Percentiles rank a stretch among this genome's conserved stretches.
phyloP scores from a whole-genome alignment of 2,888 invertebrate genomes.

The Ommatoiulus sabulosus region DNA sequence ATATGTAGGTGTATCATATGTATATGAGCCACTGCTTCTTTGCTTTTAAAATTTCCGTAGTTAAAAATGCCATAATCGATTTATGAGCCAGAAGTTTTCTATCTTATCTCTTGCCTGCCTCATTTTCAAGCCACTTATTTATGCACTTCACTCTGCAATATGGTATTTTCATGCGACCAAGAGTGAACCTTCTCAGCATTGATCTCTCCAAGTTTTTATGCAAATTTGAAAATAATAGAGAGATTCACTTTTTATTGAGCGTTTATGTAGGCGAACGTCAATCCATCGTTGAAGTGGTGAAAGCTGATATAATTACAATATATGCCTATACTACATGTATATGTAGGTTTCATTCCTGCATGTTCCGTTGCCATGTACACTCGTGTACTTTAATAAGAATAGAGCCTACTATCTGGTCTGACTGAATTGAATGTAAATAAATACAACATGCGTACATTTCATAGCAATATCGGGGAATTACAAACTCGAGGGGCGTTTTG shows the following conservation, averaged over 20 bases:
- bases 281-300: background rate
- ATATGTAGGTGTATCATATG: too few species aligned
- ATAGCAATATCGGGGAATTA: too few species aligned
- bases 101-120: background rate
- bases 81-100: background rate
- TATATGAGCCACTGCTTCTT: too few species aligned
- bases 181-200: background rate
- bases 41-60: conserved; percentile 22
- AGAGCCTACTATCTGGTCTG: too few species aligned
- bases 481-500: too few species aligned
- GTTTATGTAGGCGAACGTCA: background rate
- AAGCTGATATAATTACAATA: background rate
- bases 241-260: background rate
- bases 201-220: background rate
- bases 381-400: too few species aligned
- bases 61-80: conserved; percentile 16
- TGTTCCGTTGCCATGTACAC: too few species aligned
- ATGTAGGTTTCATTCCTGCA: too few species aligned
- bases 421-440: too few species aligned
- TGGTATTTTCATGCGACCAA: background rate
- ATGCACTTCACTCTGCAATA: background rate
- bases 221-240: background rate
- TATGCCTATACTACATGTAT: background rate
- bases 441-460: too few species aligned
- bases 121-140: conserved; percentile 3